These are phyloP conservation scores for Thymallus thymallus DNA, from an alignment of 2,113 vertebrate genomes.

Conservation along the genomic window DNA sequence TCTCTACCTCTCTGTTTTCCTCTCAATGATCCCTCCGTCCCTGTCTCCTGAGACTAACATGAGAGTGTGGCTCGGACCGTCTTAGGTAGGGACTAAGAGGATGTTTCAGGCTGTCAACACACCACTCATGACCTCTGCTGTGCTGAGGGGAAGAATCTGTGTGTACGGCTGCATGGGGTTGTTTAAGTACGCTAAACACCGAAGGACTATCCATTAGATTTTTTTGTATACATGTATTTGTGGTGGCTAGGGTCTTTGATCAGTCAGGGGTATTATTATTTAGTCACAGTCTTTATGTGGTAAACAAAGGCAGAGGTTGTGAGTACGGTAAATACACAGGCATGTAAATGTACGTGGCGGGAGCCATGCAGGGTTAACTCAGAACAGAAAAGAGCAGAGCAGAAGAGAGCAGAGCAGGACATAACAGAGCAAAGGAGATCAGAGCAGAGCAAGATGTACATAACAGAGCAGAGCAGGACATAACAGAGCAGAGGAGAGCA, in stretches of 20 bases:
- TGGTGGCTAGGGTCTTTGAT: background rate
- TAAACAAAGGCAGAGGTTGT: background rate
- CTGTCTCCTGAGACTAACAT: constrained; percentile 52
- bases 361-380: background rate
- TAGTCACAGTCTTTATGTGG: background rate
- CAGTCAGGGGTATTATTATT: background rate
- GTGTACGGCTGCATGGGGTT: background rate
- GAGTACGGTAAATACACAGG: background rate
- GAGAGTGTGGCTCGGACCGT: constrained; percentile 42
- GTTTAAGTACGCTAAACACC: background rate
- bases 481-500: too few species aligned
- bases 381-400: background rate
- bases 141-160: constrained; percentile 3
- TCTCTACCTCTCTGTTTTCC: background rate
- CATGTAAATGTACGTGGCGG: background rate
- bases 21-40: constrained; percentile 27
- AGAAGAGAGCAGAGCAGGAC: too few species aligned
- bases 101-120: constrained; percentile 76
- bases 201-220: too few species aligned
- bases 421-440: too few species aligned
- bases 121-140: constrained; percentile 57
- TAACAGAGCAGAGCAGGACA: too few species aligned
- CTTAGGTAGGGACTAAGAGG: constrained; percentile 64
- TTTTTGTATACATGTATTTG: too few species aligned
- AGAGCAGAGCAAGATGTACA: too few species aligned